Conservation (phyloP, 2,797 vertebrate genomes). For the Pelobates cultripes region DNA sequence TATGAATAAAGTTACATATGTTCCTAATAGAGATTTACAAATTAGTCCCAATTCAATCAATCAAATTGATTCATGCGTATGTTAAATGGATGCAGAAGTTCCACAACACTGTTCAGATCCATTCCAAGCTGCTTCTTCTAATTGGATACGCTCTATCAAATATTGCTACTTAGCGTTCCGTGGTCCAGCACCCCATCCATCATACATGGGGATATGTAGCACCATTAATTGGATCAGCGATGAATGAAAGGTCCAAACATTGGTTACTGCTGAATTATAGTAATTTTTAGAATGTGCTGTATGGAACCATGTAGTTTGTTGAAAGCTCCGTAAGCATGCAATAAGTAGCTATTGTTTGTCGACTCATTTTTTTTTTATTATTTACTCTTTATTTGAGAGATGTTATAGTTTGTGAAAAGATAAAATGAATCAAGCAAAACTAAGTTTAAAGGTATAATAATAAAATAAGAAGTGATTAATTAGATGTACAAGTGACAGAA, state of each 20-base stretch:
- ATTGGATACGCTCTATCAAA: constrained; percentile 7
- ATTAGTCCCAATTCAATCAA: constrained; percentile 3
- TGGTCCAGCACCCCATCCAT: background rate
- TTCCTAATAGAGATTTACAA: constrained; percentile 5
- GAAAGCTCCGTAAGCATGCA: background rate
- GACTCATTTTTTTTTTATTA: no score
- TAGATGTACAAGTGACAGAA: no score
- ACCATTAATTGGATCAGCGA: background rate
- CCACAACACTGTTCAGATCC: background rate
- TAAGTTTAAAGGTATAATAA: no score
- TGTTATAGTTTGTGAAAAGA: no score
- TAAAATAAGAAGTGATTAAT: no score
- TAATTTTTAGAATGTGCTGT: background rate
- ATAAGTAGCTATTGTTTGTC: no score
- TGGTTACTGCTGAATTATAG: background rate
- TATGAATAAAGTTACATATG: constrained; percentile 1
- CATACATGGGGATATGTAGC: constrained; percentile 1
- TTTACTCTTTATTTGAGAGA: no score
- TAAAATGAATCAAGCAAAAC: no score
- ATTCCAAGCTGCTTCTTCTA: background rate
- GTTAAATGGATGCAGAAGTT: background rate
- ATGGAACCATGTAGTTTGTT: background rate
- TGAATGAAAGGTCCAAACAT: background rate
- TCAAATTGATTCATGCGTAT: background rate
- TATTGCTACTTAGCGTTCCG: background rate